Conservation (phyloP, 2,113 vertebrate species). For the Pterocles burchelli region DNA sequence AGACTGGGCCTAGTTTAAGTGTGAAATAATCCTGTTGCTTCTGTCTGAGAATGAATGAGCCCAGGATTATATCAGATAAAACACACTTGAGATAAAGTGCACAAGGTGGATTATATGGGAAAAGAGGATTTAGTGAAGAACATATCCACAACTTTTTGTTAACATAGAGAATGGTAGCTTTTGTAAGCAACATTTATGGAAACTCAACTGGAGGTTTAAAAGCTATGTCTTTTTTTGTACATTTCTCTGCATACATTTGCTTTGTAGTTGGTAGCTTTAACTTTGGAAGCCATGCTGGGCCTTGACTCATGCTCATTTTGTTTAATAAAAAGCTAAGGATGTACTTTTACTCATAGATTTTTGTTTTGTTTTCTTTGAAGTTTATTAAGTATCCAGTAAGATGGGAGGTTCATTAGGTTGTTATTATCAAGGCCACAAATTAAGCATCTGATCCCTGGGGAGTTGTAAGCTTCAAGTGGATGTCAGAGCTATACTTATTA, state of each 20-base stretch:
- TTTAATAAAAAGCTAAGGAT: conserved; percentile 87
- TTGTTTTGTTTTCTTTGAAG: conserved; percentile 93
- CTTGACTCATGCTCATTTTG: conserved; percentile 85
- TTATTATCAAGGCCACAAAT: conserved; percentile 88
- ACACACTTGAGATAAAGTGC: conserved; percentile 96
- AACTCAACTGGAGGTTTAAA: conserved; percentile 92
- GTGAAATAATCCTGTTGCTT: conserved; percentile 94
- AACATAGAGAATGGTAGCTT: conserved; percentile 89
- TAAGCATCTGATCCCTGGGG: conserved; percentile 89
- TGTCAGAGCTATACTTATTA: conserved; percentile 85
- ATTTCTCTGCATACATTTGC: conserved; percentile 98
- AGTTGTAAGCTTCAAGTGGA: conserved; percentile 81
- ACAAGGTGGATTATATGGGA: conserved; percentile 96
- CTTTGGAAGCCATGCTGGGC: conserved; percentile 88
- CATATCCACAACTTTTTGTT: conserved; percentile 96
- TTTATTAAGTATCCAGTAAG: conserved; percentile 84
- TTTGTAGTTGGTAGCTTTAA: conserved; percentile 87
- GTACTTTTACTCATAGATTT: conserved; percentile 87
- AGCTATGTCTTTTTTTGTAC: conserved; percentile 96
- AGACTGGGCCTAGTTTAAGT: conserved; percentile 88
- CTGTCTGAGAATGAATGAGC: conserved; percentile 88
- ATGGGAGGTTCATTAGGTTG: conserved; percentile 87
- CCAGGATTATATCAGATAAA: conserved; percentile 97
- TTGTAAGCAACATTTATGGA: conserved; percentile 95
- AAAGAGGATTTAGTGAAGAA: conserved; percentile 99